Evolutionary conservation across 2,888 invertebrate species (phyloP).

Genomic region (Vandiemenella viatica): DNA sequence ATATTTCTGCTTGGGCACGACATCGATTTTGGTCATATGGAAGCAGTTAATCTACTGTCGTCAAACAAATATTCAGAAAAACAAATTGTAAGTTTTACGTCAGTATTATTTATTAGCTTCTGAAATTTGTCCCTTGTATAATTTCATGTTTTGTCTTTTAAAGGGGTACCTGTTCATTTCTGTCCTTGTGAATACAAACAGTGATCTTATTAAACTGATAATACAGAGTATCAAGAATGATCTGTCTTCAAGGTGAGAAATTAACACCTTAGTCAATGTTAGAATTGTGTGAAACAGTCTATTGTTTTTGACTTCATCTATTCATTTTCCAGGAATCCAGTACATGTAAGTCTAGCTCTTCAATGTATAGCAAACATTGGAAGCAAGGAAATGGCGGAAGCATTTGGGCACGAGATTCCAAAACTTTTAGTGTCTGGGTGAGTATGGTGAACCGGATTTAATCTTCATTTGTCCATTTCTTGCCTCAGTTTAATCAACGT

Average conservation of each 20-base stretch:
- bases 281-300: background rate
- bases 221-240: constrained; percentile 99
- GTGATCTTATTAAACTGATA: constrained; percentile 96
- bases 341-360: constrained; percentile 94
- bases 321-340: constrained; percentile 55
- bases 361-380: constrained; percentile 99
- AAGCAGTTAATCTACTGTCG: constrained; percentile 96
- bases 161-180: constrained; percentile 99
- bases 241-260: constrained; percentile 55
- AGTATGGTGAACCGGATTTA: no score
- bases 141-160: constrained; percentile 23
- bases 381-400: constrained; percentile 99
- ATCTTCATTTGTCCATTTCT: no score
- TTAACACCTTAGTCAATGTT: background rate
- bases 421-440: constrained; percentile 94
- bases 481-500: no score
- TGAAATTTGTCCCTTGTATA: constrained; percentile 7
- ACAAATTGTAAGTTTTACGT: constrained; percentile 70
- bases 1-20: constrained; percentile 99
- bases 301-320: no score
- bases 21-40: constrained; percentile 99
- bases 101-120: constrained; percentile 10
- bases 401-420: constrained; percentile 95
- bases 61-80: constrained; percentile 99
- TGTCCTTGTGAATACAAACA: constrained; percentile 95